A percentile compares a stretch with the other conserved stretches of the same genome.
These are phyloP conservation scores for Sminthurinus aureus DNA, from an alignment of 2,888 invertebrate species.

Conservation along the genomic window DNA sequence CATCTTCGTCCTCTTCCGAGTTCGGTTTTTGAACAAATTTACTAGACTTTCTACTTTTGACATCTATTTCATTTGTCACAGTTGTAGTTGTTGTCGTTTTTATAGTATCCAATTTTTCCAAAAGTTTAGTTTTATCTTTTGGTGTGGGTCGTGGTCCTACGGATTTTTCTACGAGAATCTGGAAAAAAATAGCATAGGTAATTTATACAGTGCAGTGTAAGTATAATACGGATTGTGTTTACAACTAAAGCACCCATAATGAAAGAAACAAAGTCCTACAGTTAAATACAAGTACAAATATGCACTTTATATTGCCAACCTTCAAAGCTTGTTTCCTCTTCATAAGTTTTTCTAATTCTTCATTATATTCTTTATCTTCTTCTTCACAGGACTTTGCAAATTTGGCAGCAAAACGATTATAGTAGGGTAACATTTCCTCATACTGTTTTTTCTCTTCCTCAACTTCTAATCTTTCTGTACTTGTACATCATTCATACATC, in stretches of 20 bases:
- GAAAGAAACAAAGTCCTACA: no score
- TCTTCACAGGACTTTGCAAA: constrained; percentile 10
- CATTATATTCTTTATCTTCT: constrained; percentile 28
- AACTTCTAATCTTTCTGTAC: constrained; percentile 21
- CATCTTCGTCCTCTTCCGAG: no score
- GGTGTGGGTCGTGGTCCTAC: constrained; percentile 15
- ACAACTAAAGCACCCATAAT: no score
- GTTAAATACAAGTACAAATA: no score
- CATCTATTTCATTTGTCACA: no score
- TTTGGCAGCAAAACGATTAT: constrained; percentile 16
- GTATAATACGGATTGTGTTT: no score
- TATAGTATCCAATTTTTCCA: constrained; percentile 17
- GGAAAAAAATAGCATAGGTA: background rate
- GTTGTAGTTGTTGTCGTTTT: background rate
- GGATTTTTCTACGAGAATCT: constrained; percentile 27
- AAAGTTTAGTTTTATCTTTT: constrained; percentile 23
- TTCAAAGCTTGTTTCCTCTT: constrained; percentile 30
- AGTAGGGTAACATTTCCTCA: constrained; percentile 28
- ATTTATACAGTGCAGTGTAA: background rate
- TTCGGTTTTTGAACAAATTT: no score
- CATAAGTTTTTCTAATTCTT: constrained; percentile 25
- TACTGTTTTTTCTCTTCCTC: constrained; percentile 32
- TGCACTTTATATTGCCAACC: background rate
- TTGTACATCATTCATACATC: no score
- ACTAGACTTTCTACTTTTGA: no score